Evolutionary conservation across 2,113 vertebrate genomes (phyloP), one percentile per base, ranked within the genome.

Genomic region (Phylloscopus trochilus): DNA sequence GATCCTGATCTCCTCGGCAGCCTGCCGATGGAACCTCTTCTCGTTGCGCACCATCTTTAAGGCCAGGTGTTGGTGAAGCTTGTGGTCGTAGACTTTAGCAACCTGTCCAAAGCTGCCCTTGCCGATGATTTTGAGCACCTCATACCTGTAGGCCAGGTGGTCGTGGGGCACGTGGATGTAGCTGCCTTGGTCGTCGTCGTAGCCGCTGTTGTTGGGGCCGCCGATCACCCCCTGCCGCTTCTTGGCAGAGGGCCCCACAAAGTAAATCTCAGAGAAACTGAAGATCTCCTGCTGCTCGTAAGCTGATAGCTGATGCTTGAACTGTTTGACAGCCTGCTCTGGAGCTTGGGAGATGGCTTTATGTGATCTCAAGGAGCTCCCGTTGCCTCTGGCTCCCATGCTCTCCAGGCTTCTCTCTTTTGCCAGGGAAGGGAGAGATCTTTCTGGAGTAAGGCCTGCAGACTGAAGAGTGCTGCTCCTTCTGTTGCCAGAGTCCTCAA

Each of bases 101-200:
- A 99, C 99, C 89, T 99, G 99, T 23, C 99, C 99, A 60, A 99
- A 99, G 92, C 99, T 99, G 43, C 99, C 99, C 94, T 99, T 99
- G 81, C 99, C 99, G 6, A 99, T 99, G 69, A 99, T 98, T 97
- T 99, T 99, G 79, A 99, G 98, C 76, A 99, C 99, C 97, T 99
- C 99, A 3, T 99, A 99, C 51, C 99, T 98, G 90, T 99, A 99
- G 31, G 99, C 99, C 21, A 99, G 97, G 75, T 99, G 99, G 96
- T 99, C 99, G 6, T 99, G 99, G 59, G 99, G 98, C 44, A 99
- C 99, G 0, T 99, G 98, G 58, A 99, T 98, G 93, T 99, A 99
- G 55, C 99, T 98, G 17, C 99, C 99, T 58, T 99, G 99, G 47
- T 99, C 99, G 1, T 99, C 99, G 7, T 99, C 99, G 4, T 99